Conservation (phyloP, 2,113 vertebrate genomes). For the Genyomyrus donnyi region DNA sequence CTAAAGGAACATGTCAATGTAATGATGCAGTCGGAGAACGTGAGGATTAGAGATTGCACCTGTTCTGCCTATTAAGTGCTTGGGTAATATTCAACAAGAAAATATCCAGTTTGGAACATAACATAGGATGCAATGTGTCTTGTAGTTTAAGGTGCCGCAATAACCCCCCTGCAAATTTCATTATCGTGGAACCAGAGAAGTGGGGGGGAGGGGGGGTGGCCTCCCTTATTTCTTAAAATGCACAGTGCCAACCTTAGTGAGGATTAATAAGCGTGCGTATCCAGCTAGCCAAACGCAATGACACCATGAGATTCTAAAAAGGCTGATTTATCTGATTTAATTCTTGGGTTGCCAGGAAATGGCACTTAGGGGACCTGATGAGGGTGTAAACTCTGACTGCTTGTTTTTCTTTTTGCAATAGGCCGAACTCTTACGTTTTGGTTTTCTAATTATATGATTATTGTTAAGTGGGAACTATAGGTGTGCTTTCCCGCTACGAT, state of each 20-base stretch:
- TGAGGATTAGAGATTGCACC: background rate
- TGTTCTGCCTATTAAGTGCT: background rate
- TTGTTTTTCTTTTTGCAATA: too few species aligned
- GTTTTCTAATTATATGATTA: too few species aligned
- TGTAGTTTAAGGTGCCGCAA: background rate
- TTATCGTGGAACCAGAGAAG: background rate
- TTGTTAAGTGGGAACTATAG: too few species aligned
- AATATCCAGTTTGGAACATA: background rate
- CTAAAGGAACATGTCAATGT: background rate
- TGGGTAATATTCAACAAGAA: background rate
- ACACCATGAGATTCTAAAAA: background rate
- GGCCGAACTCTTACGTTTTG: too few species aligned
- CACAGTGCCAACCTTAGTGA: background rate
- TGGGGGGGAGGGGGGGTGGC: too few species aligned
- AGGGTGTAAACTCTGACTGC: background rate
- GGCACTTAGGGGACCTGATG: too few species aligned
- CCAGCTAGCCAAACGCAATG: background rate
- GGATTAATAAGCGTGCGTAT: too few species aligned
- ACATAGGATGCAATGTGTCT: background rate
- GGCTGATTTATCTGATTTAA: too few species aligned
- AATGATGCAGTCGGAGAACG: background rate
- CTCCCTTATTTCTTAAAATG: background rate
- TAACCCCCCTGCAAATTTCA: background rate
- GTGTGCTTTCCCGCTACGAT: background rate
- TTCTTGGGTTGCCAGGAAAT: background rate